These are phyloP conservation scores for Halocaridina rubra DNA, from an alignment of 2,888 invertebrate genomes.

Conservation along the genomic window DNA sequence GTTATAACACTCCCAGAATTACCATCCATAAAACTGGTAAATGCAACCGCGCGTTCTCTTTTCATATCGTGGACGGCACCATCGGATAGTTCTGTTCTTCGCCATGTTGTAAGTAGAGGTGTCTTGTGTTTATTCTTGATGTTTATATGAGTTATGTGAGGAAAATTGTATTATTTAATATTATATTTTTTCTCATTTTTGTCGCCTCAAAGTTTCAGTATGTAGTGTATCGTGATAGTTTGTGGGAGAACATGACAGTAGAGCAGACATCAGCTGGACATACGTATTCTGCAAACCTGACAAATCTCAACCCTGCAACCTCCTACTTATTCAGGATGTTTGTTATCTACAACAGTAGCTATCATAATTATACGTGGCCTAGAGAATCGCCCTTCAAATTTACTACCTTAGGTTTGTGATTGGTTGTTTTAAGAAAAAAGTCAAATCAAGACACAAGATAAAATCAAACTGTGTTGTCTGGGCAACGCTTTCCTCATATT, in stretches of 20 bases:
- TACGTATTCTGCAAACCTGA: conserved; percentile 26
- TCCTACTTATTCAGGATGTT: conserved; percentile 32
- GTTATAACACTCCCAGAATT: conserved; percentile 81
- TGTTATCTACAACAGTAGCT: conserved; percentile 32
- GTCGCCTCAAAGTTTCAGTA: conserved; percentile 70
- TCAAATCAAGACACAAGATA: no score
- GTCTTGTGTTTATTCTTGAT: background rate
- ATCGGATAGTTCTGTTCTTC: conserved; percentile 69
- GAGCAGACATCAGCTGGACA: conserved; percentile 37
- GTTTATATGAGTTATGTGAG: background rate
- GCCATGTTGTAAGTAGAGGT: conserved; percentile 47
- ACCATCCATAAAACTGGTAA: conserved; percentile 74
- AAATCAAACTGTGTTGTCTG: no score
- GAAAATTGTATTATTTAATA: background rate
- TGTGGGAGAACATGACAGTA: conserved; percentile 20
- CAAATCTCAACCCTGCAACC: conserved; percentile 34
- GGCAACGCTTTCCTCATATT: no score
- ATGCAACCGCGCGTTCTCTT: conserved; percentile 75
- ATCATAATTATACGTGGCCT: conserved; percentile 46
- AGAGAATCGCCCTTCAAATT: conserved; percentile 38
- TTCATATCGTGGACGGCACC: conserved; percentile 78
- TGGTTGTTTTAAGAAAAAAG: no score
- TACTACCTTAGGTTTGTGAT: conserved; percentile 49
- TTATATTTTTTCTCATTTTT: background rate
- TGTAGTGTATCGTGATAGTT: background rate